phyloP scores from a whole-genome alignment of 2,113 vertebrate species.

The Thunnus maccoyii region DNA sequence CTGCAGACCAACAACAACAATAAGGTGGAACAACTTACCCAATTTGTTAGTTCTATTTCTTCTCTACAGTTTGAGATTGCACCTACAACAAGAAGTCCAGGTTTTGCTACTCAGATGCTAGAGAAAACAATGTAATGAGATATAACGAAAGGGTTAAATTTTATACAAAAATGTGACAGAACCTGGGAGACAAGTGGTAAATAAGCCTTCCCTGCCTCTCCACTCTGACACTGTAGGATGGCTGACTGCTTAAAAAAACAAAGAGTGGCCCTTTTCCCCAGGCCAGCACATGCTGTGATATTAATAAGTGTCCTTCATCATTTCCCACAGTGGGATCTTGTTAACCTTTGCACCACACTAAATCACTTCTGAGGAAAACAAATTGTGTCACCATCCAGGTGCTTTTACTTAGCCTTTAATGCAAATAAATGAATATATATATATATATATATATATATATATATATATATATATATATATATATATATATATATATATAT shows the following conservation, averaged over 20 bases:
- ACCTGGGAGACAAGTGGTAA: constrained; percentile 63
- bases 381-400: constrained; percentile 50
- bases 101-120: not conserved
- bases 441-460: not conserved
- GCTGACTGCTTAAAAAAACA: constrained; percentile 69
- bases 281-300: constrained; percentile 70
- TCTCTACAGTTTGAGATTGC: constrained; percentile 8
- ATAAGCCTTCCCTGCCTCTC: constrained; percentile 45
- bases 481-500: too few species aligned
- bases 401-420: constrained; percentile 16
- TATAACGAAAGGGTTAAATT: constrained; percentile 32
- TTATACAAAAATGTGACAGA: constrained; percentile 52
- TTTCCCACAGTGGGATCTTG: constrained; percentile 70
- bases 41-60: not conserved
- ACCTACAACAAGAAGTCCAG: too few species aligned
- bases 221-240: constrained; percentile 50
- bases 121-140: not conserved
- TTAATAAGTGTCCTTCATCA: constrained; percentile 79
- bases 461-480: not conserved
- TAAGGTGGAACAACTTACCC: not conserved
- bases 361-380: constrained; percentile 66
- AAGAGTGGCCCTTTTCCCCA: constrained; percentile 54
- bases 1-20: not conserved
- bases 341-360: constrained; percentile 73
- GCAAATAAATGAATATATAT: not conserved